These are phyloP conservation scores for Leptura quadrifasciata DNA, from an alignment of 2,888 invertebrate species.

Conservation along the genomic window DNA sequence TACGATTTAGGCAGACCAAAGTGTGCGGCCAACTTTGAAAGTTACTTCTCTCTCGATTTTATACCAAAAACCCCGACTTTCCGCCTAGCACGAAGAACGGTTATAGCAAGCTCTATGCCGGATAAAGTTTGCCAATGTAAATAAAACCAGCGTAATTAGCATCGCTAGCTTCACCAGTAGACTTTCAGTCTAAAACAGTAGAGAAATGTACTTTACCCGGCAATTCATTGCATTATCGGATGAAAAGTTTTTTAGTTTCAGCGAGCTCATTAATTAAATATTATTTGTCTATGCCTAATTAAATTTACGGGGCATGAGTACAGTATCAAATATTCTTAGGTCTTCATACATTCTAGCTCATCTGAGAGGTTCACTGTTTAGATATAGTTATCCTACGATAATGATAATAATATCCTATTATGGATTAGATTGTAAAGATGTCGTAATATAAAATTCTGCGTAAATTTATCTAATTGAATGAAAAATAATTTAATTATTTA, in stretches of 20 bases:
- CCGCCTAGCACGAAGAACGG: conserved; percentile 11
- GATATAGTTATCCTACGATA: too few relatives aligned
- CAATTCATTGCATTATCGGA: conserved; percentile 27
- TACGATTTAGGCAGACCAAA: conserved; percentile 37
- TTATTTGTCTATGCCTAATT: conserved; percentile 10
- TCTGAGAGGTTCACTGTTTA: too few relatives aligned
- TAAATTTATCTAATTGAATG: too few relatives aligned
- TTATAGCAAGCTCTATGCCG: conserved; percentile 5
- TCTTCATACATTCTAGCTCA: too few relatives aligned
- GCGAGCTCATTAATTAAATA: conserved; percentile 17
- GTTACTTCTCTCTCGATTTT: conserved; percentile 32
- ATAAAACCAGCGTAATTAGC: conserved; percentile 38
- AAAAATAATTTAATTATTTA: too few relatives aligned
- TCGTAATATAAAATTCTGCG: too few relatives aligned
- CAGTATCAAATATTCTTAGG: background rate
- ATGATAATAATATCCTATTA: too few relatives aligned
- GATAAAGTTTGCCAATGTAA: conserved; percentile 33
- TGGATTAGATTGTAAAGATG: too few relatives aligned
- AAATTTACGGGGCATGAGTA: background rate
- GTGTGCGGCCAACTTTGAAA: conserved; percentile 39
- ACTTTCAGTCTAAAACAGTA: conserved; percentile 27
- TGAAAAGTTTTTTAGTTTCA: conserved; percentile 15
- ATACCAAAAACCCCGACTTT: conserved; percentile 33
- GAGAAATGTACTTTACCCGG: conserved; percentile 11
- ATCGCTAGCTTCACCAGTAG: conserved; percentile 27